Evolutionary conservation across 37 sponge, comb jelly and placozoan species (phyloP), one percentile per base, ranked within the genome.

Genomic region (Cliona cf. orientalis): DNA sequence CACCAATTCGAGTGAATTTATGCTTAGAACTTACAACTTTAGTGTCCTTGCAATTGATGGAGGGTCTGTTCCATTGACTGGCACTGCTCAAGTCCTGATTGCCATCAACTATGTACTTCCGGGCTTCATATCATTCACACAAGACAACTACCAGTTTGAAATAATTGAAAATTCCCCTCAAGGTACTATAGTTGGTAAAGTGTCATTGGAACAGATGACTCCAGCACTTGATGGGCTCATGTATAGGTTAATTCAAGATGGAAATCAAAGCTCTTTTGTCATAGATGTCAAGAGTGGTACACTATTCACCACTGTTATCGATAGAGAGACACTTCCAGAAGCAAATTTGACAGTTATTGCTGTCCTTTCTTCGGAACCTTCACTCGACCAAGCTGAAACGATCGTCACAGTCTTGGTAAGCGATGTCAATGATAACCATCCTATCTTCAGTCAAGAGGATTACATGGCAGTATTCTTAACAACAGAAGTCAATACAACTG

Each of bases 11-110:
- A 36, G 40, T 22, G 14, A 31, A 28, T 43, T 69, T 1, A 28
- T 5, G 4, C 70, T 59, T n/a, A 42, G 25, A 38, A 6, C 5
- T 1, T 76, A 75, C 70, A 14, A 22, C 5, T 70, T 85, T 26
- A 42, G 36, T 3, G 68, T 86, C 22, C 40, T 28, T 41, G 87
- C 67, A 38, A 46, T 56, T 41, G 79, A 78, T 57, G 14, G 35
- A 12, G 79, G 78, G 5, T 43, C 6, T 36, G 25, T 44, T 6
- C 46, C 60, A 1, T 32, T 32, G 14, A 71, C 29, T 59, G 34
- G 35, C 11, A 76, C 45, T 2, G 71, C 46, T 9, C 7, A 42
- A 29, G 79, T 85, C 7, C 5, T 38, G 41, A 59, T 86, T 34
- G 7, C 32, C 9, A 68, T 72, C 1, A 43, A 70, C 2, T 7